Conservation (phyloP, 2,797 vertebrate species). For the Florisuga fusca region DNA sequence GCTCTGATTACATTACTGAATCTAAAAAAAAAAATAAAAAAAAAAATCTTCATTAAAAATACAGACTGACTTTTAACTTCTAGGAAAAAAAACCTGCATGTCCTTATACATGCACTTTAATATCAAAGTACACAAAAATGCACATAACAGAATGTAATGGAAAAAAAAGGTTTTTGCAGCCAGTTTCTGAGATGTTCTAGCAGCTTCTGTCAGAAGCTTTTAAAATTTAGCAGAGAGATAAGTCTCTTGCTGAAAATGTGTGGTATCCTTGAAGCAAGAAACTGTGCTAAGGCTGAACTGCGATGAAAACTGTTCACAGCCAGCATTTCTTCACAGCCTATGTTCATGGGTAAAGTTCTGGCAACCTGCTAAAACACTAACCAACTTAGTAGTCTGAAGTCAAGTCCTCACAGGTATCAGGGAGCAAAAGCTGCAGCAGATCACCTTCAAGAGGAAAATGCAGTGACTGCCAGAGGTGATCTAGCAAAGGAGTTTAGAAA, state of each 20-base stretch:
- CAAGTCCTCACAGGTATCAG: background rate
- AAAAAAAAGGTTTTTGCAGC: background rate
- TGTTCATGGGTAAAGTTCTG: background rate
- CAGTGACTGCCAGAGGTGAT: background rate
- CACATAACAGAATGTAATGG: background rate
- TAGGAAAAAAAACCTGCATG: background rate
- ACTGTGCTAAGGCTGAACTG: background rate
- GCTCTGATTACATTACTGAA: conserved; percentile 88
- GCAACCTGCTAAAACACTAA: background rate
- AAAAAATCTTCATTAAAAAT: conserved; percentile 22
- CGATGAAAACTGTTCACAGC: background rate
- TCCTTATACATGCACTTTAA: background rate
- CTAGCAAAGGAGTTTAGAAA: background rate
- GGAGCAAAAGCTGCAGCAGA: background rate
- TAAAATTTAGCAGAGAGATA: background rate
- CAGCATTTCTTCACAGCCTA: background rate
- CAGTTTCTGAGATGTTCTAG: background rate
- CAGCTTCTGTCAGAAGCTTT: background rate
- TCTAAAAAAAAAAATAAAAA: conserved; percentile 74
- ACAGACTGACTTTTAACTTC: background rate
- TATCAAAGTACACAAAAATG: background rate
- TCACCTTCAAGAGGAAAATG: background rate
- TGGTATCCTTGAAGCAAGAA: background rate
- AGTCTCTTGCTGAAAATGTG: background rate
- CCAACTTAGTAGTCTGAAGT: background rate